Percentiles rank a stretch among this genome's conserved stretches.
phyloP scores from a whole-genome alignment of 2,113 vertebrate species.

The Pimephales promelas region DNA sequence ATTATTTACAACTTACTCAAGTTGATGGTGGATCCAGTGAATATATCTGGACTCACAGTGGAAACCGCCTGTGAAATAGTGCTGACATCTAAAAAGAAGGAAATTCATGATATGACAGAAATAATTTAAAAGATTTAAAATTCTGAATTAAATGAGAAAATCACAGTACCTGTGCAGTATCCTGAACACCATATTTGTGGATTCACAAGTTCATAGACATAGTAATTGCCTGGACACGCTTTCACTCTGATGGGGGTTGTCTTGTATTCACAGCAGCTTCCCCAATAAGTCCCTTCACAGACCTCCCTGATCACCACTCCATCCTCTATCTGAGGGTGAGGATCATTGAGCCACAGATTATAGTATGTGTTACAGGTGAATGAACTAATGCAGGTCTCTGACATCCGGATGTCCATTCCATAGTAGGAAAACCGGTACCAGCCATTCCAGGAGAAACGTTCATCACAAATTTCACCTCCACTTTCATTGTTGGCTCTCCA shows the following conservation, averaged over 20 bases:
- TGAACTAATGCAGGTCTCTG: slow-evolving; percentile 15
- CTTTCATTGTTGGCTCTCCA: slow-evolving; percentile 21
- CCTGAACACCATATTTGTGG: not conserved
- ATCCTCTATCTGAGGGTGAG: slow-evolving; percentile 36
- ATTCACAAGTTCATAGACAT: slow-evolving; percentile 47
- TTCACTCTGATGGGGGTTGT: slow-evolving; percentile 39
- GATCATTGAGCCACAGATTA: not conserved
- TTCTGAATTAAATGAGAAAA: not conserved
- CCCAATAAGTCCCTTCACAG: not conserved
- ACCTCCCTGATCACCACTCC: slow-evolving; percentile 32
- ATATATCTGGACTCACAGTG: not conserved
- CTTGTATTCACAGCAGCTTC: slow-evolving; percentile 5
- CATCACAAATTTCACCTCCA: not conserved
- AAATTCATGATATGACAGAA: not conserved
- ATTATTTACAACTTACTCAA: not conserved
- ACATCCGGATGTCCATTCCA: slow-evolving; percentile 33
- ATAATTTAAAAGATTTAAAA: not conserved
- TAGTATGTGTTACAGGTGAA: slow-evolving; percentile 10
- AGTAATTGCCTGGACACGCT: slow-evolving; percentile 49
- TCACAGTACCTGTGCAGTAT: slow-evolving; percentile 44
- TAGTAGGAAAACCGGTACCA: slow-evolving; percentile 45
- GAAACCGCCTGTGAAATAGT: not conserved
- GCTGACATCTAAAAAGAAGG: not conserved
- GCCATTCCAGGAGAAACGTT: not conserved
- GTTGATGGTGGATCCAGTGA: not conserved